These are phyloP conservation scores for Ormyrus nitidulus DNA, from an alignment of 2,888 invertebrate species.

Conservation along the genomic window DNA sequence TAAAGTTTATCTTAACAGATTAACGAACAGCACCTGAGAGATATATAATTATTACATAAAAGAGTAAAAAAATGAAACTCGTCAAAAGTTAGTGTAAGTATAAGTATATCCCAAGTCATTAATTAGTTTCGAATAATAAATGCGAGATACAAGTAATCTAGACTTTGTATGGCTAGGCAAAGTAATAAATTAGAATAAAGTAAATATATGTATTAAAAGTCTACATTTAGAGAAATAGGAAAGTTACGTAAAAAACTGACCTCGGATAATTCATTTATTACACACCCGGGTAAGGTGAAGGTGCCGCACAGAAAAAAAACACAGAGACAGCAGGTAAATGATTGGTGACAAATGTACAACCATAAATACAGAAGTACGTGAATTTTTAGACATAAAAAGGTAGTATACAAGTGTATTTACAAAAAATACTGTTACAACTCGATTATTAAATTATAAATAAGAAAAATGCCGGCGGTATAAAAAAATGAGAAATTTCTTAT, in stretches of 20 bases:
- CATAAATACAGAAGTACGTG: conserved; percentile 25
- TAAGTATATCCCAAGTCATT: conserved; percentile 24
- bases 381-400: conserved; percentile 27
- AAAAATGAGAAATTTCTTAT: conserved; percentile 1
- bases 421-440: conserved; percentile 39
- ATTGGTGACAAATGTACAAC: conserved; percentile 55
- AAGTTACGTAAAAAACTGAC: conserved; percentile 75
- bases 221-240: conserved; percentile 72
- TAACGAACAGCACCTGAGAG: conserved; percentile 41
- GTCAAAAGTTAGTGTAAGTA: background rate
- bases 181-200: conserved; percentile 30
- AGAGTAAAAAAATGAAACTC: conserved; percentile 28
- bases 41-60: conserved; percentile 39
- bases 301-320: conserved; percentile 56
- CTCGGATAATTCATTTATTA: conserved; percentile 62
- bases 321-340: conserved; percentile 62
- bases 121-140: conserved; percentile 25
- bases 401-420: conserved; percentile 41
- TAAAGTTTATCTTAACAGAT: conserved; percentile 26
- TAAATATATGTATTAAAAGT: conserved; percentile 37
- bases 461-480: conserved; percentile 18
- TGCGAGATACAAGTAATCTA: conserved; percentile 24
- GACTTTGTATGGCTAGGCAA: conserved; percentile 36
- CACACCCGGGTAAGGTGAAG: conserved; percentile 51
- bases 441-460: conserved; percentile 36